Percentiles rank a stretch among this genome's conserved stretches.
Conservation (phyloP, 2,888 invertebrate genomes). For the Pelosia muscerda region DNA sequence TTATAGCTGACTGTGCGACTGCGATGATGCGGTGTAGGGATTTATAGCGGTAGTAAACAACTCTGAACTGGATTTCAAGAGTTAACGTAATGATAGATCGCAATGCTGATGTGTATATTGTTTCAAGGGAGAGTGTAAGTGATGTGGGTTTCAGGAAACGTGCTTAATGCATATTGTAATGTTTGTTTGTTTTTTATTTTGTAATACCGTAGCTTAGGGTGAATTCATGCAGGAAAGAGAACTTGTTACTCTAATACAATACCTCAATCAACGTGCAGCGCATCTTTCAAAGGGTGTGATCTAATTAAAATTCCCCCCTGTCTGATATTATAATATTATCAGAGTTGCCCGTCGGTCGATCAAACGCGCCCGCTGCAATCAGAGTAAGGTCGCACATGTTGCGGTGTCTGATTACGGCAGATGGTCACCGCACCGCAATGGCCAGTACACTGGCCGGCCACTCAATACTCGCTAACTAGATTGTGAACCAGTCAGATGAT, state of each 20-base stretch:
- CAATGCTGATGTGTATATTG: slow-evolving; percentile 10
- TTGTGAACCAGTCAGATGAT: not conserved
- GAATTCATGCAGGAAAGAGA: not conserved
- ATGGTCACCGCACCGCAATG: slow-evolving; percentile 38
- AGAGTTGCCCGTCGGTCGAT: not conserved
- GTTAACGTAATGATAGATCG: not conserved
- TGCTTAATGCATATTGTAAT: not conserved
- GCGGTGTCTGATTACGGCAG: slow-evolving; percentile 57
- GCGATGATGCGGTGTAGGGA: not conserved
- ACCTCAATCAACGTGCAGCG: not conserved
- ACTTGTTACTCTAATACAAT: no score
- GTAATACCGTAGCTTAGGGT: not conserved
- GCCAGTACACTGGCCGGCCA: slow-evolving; percentile 21
- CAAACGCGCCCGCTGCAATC: slow-evolving; percentile 23
- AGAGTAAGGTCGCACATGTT: slow-evolving; percentile 61
- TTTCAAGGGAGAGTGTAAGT: not conserved
- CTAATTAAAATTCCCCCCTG: not conserved
- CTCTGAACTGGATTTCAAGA: slow-evolving; percentile 19
- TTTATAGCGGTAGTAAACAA: slow-evolving; percentile 27
- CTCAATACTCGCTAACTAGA: slow-evolving; percentile 23
- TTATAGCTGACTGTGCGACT: slow-evolving; percentile 10
- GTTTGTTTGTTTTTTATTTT: not conserved
- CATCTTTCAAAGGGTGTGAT: not conserved
- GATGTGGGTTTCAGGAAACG: not conserved
- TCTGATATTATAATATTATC: not conserved